phyloP scores from a whole-genome alignment of 2,797 vertebrate genomes.

The Heteromormyrus szaboi region DNA sequence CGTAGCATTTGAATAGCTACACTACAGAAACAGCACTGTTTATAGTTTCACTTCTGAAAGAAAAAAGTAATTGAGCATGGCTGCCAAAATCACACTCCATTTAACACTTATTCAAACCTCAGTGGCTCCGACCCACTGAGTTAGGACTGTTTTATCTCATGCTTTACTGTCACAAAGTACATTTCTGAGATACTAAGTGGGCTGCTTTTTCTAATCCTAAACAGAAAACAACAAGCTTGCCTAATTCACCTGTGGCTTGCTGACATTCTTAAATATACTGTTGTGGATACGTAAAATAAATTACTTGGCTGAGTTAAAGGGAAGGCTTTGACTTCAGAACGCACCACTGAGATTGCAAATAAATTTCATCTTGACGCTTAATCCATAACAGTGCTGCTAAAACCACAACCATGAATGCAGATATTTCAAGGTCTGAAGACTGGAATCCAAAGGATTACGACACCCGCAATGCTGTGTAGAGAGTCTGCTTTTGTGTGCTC shows the following conservation, averaged over 20 bases:
- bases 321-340: neutral
- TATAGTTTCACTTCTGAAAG: neutral
- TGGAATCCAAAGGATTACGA: neutral
- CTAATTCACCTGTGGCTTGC: neutral
- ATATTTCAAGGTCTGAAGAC: constrained; percentile 14
- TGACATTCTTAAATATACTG: neutral
- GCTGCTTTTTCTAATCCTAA: neutral
- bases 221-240: neutral
- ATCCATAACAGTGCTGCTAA: neutral
- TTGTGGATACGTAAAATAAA: neutral
- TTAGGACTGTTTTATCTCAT: neutral
- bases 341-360: neutral
- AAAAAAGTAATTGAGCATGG: neutral
- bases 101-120: neutral
- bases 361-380: neutral
- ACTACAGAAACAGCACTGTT: neutral
- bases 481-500: neutral
- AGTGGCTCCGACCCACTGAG: neutral
- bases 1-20: neutral
- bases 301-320: neutral
- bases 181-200: neutral
- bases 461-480: neutral
- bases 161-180: neutral
- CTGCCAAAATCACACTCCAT: constrained; percentile 8
- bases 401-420: neutral